These are phyloP conservation scores for Lepidochitona cinerea DNA, from an alignment of 2,888 invertebrate genomes.

Conservation along the genomic window DNA sequence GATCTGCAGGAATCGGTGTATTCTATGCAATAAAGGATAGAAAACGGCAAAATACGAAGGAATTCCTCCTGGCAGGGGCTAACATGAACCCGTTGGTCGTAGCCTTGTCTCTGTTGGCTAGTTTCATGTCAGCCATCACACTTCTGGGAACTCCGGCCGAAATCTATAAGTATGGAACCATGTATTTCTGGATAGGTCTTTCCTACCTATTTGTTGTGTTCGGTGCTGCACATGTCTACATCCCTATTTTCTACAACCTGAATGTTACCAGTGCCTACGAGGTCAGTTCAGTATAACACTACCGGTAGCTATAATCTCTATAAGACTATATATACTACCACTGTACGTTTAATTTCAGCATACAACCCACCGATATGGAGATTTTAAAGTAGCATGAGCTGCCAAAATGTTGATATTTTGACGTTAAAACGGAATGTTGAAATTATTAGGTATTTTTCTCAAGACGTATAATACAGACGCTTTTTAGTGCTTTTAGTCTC, in stretches of 20 bases:
- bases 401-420: too few relatives aligned
- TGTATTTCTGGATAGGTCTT: slow-evolving; percentile 61
- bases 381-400: too few relatives aligned
- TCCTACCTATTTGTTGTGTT: slow-evolving; percentile 65
- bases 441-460: too few relatives aligned
- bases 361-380: too few relatives aligned
- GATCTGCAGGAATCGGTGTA: slow-evolving; percentile 62
- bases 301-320: too few relatives aligned
- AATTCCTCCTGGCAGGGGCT: slow-evolving; percentile 61
- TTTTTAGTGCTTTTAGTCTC: too few relatives aligned
- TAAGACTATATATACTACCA: too few relatives aligned
- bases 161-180: slow-evolving; percentile 67
- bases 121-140: slow-evolving; percentile 61
- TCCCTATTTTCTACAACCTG: slow-evolving; percentile 57
- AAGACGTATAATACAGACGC: too few relatives aligned
- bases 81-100: slow-evolving; percentile 59
- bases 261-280: slow-evolving; percentile 61
- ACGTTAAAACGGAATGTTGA: too few relatives aligned
- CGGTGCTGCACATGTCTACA: slow-evolving; percentile 55
- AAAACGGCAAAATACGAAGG: slow-evolving; percentile 46
- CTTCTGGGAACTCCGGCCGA: slow-evolving; percentile 64
- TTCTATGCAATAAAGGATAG: slow-evolving; percentile 60
- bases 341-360: too few relatives aligned
- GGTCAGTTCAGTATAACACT: too few relatives aligned
- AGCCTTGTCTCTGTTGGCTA: slow-evolving; percentile 53